Evolutionary conservation across 2,113 vertebrate genomes (phyloP), one percentile per base, ranked within the genome.

Genomic region (Lonchura striata): DNA sequence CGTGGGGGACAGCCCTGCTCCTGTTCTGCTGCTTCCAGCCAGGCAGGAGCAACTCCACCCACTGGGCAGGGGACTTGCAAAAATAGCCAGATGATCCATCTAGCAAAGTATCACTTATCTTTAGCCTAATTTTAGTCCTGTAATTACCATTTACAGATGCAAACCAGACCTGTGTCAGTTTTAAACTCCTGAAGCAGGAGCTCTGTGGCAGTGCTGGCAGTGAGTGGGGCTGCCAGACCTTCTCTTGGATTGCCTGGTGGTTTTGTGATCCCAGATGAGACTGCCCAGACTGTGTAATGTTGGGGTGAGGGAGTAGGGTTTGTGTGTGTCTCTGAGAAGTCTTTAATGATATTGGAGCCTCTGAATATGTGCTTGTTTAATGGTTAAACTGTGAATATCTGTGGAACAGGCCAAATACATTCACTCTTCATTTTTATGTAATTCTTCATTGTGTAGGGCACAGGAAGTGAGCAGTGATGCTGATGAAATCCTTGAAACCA

Each of bases 321-420:
- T 92, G 57, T 75, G 25, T 37, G 2, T 11, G 53, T n/a, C 88
- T 87, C 44, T 86, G 75, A 75, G 61, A 94, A 90, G 88, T 35
- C 64, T 76, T 81, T 61, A 41, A 37, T 42, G 22, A 56, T 87
- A 49, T 23, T 74, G 56, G 71, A 86, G 82, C 82, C 78, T 88
- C 64, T 90, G 79, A 61, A 85, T 86, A 84, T 46, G 15, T 8
- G 11, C 60, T 92, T 93, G 28, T 69, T 90, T 83, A 79, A 50
- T 86, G 82, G 82, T 54, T 82, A 53, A 95, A 83, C 95, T 95
- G 79, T 94, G 84, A 88, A 80, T 84, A 64, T 91, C 71, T 90
- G 57, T 85, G 91, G 77, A 96, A 84, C 82, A 93, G 86, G 89
- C 91, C 93, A 95, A 93, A 69, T 92, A 57, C 25, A 27, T 86